Conservation (phyloP, 1,140 invertebrate genomes). For the Neomicropteryx cornuta region DNA sequence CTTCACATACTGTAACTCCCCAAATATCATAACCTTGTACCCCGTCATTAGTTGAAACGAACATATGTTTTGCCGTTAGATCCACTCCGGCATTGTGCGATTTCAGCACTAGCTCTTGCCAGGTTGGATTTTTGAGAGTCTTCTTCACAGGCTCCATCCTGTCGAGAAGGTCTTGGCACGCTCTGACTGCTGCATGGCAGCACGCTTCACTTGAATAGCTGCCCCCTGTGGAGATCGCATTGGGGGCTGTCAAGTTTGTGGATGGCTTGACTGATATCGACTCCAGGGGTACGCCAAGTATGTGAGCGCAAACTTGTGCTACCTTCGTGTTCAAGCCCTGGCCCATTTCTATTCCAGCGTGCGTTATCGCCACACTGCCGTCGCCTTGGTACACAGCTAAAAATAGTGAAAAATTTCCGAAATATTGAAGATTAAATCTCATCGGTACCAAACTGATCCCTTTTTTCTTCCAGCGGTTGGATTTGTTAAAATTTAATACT, state of each 20-base stretch:
- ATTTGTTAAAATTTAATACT: slow-evolving; percentile 50
- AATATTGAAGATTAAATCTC: slow-evolving; percentile 48
- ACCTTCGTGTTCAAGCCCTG: slow-evolving; percentile 74
- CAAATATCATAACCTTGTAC: slow-evolving; percentile 45
- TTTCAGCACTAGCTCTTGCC: slow-evolving; percentile 45
- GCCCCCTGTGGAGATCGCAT: slow-evolving; percentile 45
- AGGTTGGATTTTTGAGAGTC: slow-evolving; percentile 42
- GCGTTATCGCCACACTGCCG: slow-evolving; percentile 62
- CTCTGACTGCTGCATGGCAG: slow-evolving; percentile 45
- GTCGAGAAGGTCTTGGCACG: slow-evolving; percentile 47
- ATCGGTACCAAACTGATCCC: slow-evolving; percentile 57
- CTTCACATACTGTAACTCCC: slow-evolving; percentile 48
- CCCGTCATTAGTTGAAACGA: slow-evolving; percentile 30
- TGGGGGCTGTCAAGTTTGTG: slow-evolving; percentile 48
- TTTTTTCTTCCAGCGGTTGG: slow-evolving; percentile 68
- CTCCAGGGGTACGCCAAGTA: slow-evolving; percentile 55
- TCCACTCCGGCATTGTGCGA: slow-evolving; percentile 45
- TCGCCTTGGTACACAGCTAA: slow-evolving; percentile 65
- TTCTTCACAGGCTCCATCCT: slow-evolving; percentile 48
- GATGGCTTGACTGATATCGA: slow-evolving; percentile 57
- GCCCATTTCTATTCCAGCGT: slow-evolving; percentile 76
- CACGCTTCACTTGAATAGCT: slow-evolving; percentile 30
- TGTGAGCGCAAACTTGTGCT: slow-evolving; percentile 61
- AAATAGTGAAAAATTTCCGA: slow-evolving; percentile 48
- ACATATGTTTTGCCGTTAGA: slow-evolving; percentile 47